These are phyloP conservation scores for Vicugna pacos DNA, from an alignment of 2,113 vertebrate genomes.

Conservation along the genomic window DNA sequence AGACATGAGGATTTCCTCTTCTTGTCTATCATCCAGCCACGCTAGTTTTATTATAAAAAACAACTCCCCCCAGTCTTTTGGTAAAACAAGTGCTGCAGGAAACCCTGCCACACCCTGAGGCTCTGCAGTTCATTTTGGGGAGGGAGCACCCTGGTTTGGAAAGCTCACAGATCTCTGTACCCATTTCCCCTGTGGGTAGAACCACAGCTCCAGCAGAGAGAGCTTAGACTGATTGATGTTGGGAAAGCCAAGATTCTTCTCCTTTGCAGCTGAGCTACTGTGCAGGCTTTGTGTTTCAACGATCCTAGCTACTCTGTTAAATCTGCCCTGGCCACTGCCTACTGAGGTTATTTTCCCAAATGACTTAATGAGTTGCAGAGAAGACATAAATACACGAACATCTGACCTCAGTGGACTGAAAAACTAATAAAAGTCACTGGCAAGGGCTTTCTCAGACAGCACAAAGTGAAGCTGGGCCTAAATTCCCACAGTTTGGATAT, in stretches of 20 bases:
- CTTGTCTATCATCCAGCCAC: not conserved
- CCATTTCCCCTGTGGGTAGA: not conserved
- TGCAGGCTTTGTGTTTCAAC: not conserved
- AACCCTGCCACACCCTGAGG: not conserved
- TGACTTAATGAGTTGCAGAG: not conserved
- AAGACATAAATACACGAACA: constrained; percentile 14
- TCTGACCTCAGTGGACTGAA: not conserved
- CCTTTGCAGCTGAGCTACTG: not conserved
- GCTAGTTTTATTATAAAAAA: not conserved
- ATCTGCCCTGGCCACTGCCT: not conserved
- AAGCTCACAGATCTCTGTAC: not conserved
- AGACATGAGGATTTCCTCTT: not conserved
- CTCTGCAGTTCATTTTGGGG: not conserved
- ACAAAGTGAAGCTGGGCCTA: not conserved
- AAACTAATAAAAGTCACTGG: constrained; percentile 29
- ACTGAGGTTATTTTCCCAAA: constrained; percentile 16
- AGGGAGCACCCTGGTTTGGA: not conserved
- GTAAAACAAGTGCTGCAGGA: not conserved
- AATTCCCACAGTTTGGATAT: not conserved
- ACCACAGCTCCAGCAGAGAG: not conserved
- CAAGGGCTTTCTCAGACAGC: not conserved
- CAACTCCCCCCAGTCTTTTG: not conserved
- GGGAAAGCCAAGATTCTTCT: not conserved
- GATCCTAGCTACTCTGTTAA: not conserved
- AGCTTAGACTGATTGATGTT: not conserved